Conservation (phyloP, 2,888 invertebrate genomes). For the Diogma glabrata region DNA sequence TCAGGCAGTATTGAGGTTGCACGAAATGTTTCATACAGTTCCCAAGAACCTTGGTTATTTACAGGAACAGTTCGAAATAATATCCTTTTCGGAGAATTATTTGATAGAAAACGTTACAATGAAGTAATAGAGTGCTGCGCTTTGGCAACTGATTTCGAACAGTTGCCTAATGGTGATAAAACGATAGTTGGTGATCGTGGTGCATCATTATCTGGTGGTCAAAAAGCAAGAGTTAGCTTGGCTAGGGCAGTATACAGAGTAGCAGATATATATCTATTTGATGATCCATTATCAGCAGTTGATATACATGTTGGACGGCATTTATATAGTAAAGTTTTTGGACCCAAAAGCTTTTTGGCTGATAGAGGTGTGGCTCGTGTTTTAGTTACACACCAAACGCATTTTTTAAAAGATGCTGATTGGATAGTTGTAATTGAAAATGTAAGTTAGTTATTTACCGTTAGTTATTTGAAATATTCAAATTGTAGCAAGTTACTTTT, state of each 20-base stretch:
- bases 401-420: slow-evolving; percentile 52
- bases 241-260: slow-evolving; percentile 61
- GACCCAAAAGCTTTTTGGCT: slow-evolving; percentile 38
- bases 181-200: slow-evolving; percentile 63
- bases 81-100: slow-evolving; percentile 60
- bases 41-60: slow-evolving; percentile 61
- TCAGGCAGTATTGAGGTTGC: slow-evolving; percentile 40
- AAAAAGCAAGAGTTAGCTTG: slow-evolving; percentile 39
- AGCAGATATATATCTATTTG: slow-evolving; percentile 63
- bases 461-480: no score
- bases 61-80: slow-evolving; percentile 53
- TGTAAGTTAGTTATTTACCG: no score
- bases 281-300: slow-evolving; percentile 71
- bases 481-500: no score
- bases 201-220: slow-evolving; percentile 33
- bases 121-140: slow-evolving; percentile 34
- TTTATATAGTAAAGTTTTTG: slow-evolving; percentile 62
- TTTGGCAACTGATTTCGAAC: slow-evolving; percentile 37
- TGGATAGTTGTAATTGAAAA: slow-evolving; percentile 50
- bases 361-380: slow-evolving; percentile 49
- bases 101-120: slow-evolving; percentile 48
- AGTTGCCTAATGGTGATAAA: slow-evolving; percentile 26
- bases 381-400: slow-evolving; percentile 69
- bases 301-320: slow-evolving; percentile 66
- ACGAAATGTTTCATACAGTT: slow-evolving; percentile 47